Evolutionary conservation across 1,140 invertebrate species (phyloP).

Genomic region (Maconellicoccus hirsutus): DNA sequence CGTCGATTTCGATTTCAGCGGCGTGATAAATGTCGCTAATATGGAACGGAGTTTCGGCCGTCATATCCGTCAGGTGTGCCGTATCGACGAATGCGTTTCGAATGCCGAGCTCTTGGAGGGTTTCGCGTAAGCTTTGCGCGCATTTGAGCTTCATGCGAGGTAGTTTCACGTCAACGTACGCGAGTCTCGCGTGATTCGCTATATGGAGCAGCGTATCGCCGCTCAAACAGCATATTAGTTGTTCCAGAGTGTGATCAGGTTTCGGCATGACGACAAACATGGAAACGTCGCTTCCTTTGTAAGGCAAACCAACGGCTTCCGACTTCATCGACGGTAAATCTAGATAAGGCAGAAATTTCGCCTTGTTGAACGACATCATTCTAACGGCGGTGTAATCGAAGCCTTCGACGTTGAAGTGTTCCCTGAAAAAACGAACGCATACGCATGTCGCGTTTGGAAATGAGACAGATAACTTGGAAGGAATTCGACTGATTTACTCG

Average conservation of each 20-base stretch:
- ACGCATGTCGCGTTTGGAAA: no score
- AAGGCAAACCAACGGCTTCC: background rate
- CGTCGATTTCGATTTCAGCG: background rate
- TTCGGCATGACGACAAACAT: background rate
- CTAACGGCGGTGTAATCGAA: no score
- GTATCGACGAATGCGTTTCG: background rate
- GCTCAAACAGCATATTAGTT: background rate
- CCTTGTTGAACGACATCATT: no score
- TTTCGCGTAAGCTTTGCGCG: no score
- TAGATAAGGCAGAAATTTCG: no score
- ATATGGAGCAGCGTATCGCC: background rate
- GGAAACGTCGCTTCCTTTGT: background rate
- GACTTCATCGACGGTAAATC: background rate
- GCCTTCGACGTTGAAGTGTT: no score
- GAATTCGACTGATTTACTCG: no score
- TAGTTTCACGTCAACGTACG: background rate
- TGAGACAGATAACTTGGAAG: no score
- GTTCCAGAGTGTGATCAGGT: background rate
- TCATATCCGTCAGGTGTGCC: background rate
- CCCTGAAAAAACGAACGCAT: no score
- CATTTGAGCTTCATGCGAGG: background rate
- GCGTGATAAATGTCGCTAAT: background rate
- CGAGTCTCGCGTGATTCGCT: background rate
- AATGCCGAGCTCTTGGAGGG: background rate
- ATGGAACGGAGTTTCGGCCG: background rate